Conservation (phyloP, 2,888 invertebrate species). For the Cheilosia impressa region DNA sequence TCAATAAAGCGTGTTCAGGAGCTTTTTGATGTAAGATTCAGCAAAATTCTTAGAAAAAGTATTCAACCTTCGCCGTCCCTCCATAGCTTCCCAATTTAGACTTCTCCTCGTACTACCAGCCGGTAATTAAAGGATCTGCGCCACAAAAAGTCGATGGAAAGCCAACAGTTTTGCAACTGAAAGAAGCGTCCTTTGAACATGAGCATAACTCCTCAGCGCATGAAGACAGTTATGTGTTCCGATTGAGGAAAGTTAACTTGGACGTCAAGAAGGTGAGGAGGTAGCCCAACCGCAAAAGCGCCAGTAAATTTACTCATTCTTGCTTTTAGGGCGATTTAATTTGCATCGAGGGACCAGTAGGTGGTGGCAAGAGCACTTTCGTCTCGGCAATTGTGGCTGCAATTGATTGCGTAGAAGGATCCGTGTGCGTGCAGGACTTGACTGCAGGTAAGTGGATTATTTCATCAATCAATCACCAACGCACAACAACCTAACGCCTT, state of each 20-base stretch:
- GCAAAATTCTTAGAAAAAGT: not conserved
- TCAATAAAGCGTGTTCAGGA: constrained; percentile 94
- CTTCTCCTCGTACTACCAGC: constrained; percentile 82
- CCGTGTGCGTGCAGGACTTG: constrained; percentile 88
- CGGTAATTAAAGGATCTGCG: constrained; percentile 78
- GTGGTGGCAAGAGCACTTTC: constrained; percentile 95
- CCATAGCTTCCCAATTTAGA: constrained; percentile 81
- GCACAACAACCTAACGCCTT: constrained; percentile 43
- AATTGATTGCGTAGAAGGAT: constrained; percentile 89
- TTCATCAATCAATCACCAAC: not conserved
- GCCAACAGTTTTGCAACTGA: constrained; percentile 85
- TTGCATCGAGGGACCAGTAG: constrained; percentile 94
- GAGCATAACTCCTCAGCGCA: constrained; percentile 63
- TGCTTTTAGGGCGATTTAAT: constrained; percentile 88
- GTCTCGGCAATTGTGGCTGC: constrained; percentile 94
- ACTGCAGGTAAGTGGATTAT: constrained; percentile 85
- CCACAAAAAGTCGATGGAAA: constrained; percentile 84
- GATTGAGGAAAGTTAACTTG: constrained; percentile 81
- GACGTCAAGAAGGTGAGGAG: constrained; percentile 80
- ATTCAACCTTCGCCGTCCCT: not conserved
- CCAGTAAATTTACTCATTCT: not conserved
- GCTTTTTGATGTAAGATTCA: constrained; percentile 88
- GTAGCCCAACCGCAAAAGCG: not conserved
- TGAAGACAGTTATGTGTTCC: constrained; percentile 76
- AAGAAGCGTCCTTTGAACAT: constrained; percentile 86